phyloP scores from a whole-genome alignment of 2,888 invertebrate species.

The Tethea ocularis region DNA sequence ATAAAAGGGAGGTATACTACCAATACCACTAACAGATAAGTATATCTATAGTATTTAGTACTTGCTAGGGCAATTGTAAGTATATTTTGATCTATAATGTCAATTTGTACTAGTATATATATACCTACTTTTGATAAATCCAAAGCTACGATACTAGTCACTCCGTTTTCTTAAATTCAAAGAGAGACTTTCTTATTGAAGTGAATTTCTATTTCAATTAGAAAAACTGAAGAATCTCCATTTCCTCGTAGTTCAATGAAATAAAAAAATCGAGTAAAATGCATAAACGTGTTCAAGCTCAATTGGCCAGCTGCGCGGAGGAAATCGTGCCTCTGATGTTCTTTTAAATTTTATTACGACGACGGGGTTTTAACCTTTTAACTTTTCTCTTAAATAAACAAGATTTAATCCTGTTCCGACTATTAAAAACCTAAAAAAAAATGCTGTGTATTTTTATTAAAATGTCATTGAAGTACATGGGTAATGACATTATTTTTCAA shows the following conservation, averaged over 20 bases:
- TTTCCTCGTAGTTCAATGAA: constrained; percentile 42
- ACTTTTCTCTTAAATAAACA: constrained; percentile 14
- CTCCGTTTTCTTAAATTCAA: background rate
- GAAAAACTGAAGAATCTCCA: constrained; percentile 46
- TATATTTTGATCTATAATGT: too few species aligned
- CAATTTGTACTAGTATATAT: too few species aligned
- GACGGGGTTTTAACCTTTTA: constrained; percentile 6
- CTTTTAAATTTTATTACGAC: constrained; percentile 47
- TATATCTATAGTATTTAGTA: too few species aligned
- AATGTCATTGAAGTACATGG: too few species aligned
- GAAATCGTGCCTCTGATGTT: constrained; percentile 51
- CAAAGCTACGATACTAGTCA: background rate
- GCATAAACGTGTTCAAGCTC: constrained; percentile 54
- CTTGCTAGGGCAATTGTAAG: too few species aligned
- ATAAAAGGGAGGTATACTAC: too few species aligned
- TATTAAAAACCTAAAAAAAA: background rate
- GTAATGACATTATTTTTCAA: too few species aligned
- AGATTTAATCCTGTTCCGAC: background rate
- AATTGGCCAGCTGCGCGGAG: constrained; percentile 49
- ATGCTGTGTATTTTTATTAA: background rate
- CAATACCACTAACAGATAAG: too few species aligned
- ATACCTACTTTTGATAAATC: too few species aligned
- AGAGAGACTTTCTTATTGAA: constrained; percentile 29
- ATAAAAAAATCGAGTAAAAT: constrained; percentile 46
- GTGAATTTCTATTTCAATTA: constrained; percentile 48